These are phyloP conservation scores for Oncorhynchus clarkii DNA, from an alignment of 2,113 vertebrate genomes.

Conservation along the genomic window DNA sequence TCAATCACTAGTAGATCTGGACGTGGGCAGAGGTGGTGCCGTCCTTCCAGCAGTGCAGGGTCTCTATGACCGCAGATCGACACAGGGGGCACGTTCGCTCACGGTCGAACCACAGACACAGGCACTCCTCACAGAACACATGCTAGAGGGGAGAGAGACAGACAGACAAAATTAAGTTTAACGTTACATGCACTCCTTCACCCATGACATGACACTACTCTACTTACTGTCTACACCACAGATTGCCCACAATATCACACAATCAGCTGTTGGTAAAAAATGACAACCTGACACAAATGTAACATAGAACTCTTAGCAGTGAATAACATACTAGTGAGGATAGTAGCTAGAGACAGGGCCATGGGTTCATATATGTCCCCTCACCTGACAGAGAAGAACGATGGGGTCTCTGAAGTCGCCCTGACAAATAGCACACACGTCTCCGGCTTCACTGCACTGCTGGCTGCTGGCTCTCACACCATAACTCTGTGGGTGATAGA, in stretches of 20 bases:
- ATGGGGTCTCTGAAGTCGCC: slow-evolving; percentile 91
- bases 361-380: slow-evolving; percentile 5
- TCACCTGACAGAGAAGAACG: slow-evolving; percentile 93
- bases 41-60: slow-evolving; percentile 93
- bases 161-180: neutral
- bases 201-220: too few relatives aligned
- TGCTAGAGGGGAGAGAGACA: slow-evolving; percentile 73
- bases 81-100: slow-evolving; percentile 94
- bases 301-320: too few relatives aligned
- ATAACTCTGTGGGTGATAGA: slow-evolving; percentile 75
- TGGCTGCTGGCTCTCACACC: slow-evolving; percentile 90
- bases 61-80: slow-evolving; percentile 81
- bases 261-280: too few relatives aligned
- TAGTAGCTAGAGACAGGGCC: too few relatives aligned
- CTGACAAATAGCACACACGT: slow-evolving; percentile 96
- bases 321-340: too few relatives aligned
- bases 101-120: slow-evolving; percentile 95
- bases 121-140: slow-evolving; percentile 96
- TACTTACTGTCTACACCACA: too few relatives aligned
- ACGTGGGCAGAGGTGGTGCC: slow-evolving; percentile 96
- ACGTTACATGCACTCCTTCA: too few relatives aligned
- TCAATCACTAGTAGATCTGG: slow-evolving; percentile 83
- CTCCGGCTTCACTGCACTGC: slow-evolving; percentile 92
- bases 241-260: too few relatives aligned
- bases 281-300: too few relatives aligned